Evolutionary conservation across 2,113 vertebrate genomes (phyloP).

Genomic region (Halichoeres trimaculatus): DNA sequence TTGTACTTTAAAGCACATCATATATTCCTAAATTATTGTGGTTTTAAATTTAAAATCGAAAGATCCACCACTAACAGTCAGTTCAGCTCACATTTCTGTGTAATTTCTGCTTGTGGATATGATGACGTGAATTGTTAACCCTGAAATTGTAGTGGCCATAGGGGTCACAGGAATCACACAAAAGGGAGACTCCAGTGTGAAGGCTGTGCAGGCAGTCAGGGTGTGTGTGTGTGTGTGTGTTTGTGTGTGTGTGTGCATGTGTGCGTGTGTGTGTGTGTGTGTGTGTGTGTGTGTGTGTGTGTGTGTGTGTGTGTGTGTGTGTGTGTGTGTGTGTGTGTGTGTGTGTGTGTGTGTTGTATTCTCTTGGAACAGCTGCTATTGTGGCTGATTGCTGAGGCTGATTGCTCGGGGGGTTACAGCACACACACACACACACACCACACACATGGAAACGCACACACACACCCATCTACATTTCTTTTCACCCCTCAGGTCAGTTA

Average conservation of each 20-base stretch:
- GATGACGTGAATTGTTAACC: conserved; percentile 7
- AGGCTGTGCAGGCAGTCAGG: not conserved
- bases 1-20: too few species aligned
- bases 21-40: too few species aligned
- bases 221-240: not conserved
- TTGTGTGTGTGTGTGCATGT: conserved; percentile 39
- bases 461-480: conserved; percentile 42
- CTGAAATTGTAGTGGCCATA: conserved; percentile 65
- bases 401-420: conserved; percentile 28
- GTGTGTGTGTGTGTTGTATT: conserved; percentile 42
- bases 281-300: conserved; percentile 15
- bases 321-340: not conserved
- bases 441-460: conserved; percentile 34
- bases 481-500: conserved; percentile 67
- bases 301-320: conserved; percentile 34
- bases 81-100: conserved; percentile 5
- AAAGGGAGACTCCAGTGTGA: conserved; percentile 55
- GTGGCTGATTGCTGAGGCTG: conserved; percentile 32
- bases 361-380: conserved; percentile 36
- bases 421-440: conserved; percentile 30
- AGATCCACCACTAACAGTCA: not conserved
- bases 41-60: too few species aligned
- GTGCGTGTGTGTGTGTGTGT: conserved; percentile 1
- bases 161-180: conserved; percentile 50
- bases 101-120: not conserved